Evolutionary conservation across 1,140 invertebrate species (phyloP), one percentile per base, ranked within the genome.

Genomic region (Brachionus angularis): DNA sequence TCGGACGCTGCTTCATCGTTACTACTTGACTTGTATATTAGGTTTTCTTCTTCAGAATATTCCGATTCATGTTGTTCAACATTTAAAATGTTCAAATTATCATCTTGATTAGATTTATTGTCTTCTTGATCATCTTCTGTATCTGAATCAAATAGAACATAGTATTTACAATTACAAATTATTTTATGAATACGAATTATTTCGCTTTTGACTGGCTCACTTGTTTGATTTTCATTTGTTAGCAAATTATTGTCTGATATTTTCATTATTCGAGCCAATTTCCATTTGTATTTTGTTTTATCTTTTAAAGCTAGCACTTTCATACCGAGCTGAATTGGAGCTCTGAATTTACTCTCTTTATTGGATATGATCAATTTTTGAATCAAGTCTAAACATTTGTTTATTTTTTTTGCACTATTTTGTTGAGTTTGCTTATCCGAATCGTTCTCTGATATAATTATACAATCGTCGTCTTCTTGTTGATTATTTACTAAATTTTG

Each of bases 121-220:
- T 36, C 25, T 14, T 42, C 14, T 25, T 44, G 12, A 27, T 47
- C 39, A 34, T 27, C 42, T 47, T 27, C 18, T 8, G 14, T 16
- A 23, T 50, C 44, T 47, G 62, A 67, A 31, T 67, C 62, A 36
- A 67, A 67, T 31, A 47, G 33, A 0, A 67, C 62, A 1, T n/a
- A 47, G 44, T 67, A 67, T 50, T 67, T 58, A 42, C 53, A 39
- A 58, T 58, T 58, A 27, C 53, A 58, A 39, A 58, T 58, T 34
- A 58, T 58, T 23, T 39, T 36, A 23, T 58, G 36, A 23, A 39
- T 58, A 58, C 3, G 8, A 58, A 58, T 58, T 58, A 12, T 47
- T 47, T 18, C 18, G n/a, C 29, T 18, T 67, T 49, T 8, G 23
- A 44, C 10, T 64, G 3, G 27, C 1, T 42, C 39, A 42, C 10